A percentile compares a stretch with the other conserved stretches of the same genome.
phyloP scores from a whole-genome alignment of 1,140 invertebrate genomes.

The Araneus ventricosus region DNA sequence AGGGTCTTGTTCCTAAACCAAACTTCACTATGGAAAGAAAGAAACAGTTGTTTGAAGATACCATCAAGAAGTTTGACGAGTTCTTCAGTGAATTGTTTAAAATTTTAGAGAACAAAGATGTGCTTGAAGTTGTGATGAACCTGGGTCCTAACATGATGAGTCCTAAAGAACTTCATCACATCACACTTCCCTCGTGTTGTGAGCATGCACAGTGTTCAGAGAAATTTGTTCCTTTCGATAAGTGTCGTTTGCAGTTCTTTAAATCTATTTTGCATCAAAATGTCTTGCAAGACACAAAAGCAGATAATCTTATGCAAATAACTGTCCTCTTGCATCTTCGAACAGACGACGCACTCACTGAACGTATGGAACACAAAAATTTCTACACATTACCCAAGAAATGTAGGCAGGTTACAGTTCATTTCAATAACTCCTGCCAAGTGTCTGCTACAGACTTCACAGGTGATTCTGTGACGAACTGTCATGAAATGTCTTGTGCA shows the following conservation, averaged over 20 bases:
- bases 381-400: conserved; percentile 40
- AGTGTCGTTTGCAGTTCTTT: conserved; percentile 20
- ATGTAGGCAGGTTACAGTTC: not conserved
- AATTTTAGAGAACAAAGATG: conserved; percentile 43
- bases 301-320: conserved; percentile 36
- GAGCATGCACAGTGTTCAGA: not conserved
- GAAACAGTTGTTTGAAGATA: conserved; percentile 42
- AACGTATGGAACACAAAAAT: conserved; percentile 58
- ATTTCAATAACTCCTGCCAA: not conserved
- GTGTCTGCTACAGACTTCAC: not conserved
- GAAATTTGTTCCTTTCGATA: not conserved
- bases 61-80: conserved; percentile 36
- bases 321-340: conserved; percentile 40
- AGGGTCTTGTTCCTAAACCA: not conserved
- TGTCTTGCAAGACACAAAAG: not conserved
- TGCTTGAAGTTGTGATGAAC: conserved; percentile 63
- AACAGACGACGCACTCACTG: not conserved
- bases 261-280: not conserved
- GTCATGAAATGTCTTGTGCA: not conserved
- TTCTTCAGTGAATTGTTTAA: conserved; percentile 36
- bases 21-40: conserved; percentile 20
- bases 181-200: conserved; percentile 7
- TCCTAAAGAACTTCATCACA: conserved; percentile 64
- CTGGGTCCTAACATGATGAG: conserved; percentile 61
- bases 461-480: not conserved